A percentile compares a stretch with the other conserved stretches of the same genome.
phyloP scores from a whole-genome alignment of 2,113 vertebrate species.

The Pao palembangensis region DNA sequence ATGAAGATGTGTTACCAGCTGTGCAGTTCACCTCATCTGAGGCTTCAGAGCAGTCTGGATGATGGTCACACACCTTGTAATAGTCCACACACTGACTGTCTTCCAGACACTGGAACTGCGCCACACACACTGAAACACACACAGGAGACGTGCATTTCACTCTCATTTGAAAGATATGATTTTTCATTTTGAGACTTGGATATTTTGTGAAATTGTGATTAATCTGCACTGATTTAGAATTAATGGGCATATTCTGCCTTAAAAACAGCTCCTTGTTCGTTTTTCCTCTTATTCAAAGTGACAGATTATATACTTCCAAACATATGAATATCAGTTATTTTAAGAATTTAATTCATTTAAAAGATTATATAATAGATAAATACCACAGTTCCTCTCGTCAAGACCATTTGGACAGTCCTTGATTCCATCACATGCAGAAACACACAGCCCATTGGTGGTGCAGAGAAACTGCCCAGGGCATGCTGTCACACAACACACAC shows the following conservation, averaged over 20 bases:
- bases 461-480: slow-evolving; percentile 89
- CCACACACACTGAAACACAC: slow-evolving; percentile 81
- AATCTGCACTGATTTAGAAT: too few relatives aligned
- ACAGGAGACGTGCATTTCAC: neutral
- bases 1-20: slow-evolving; percentile 61
- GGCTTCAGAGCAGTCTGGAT: slow-evolving; percentile 79
- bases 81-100: slow-evolving; percentile 85
- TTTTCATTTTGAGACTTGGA: too few relatives aligned
- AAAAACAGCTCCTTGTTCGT: too few relatives aligned
- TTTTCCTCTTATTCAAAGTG: too few relatives aligned
- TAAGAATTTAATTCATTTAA: too few relatives aligned
- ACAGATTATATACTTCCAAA: too few relatives aligned
- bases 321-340: too few relatives aligned
- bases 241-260: too few relatives aligned
- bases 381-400: slow-evolving; percentile 93
- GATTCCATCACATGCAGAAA: slow-evolving; percentile 87
- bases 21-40: slow-evolving; percentile 84
- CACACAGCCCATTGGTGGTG: slow-evolving; percentile 83
- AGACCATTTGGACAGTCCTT: slow-evolving; percentile 87
- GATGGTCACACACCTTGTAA: slow-evolving; percentile 82
- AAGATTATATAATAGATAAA: slow-evolving; percentile 21
- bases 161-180: too few relatives aligned
- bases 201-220: too few relatives aligned
- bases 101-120: slow-evolving; percentile 83
- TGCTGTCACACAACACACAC: slow-evolving; percentile 67